Base-by-base conservation (phyloP, 2,888 invertebrate species). In the Boloria selene region DNA sequence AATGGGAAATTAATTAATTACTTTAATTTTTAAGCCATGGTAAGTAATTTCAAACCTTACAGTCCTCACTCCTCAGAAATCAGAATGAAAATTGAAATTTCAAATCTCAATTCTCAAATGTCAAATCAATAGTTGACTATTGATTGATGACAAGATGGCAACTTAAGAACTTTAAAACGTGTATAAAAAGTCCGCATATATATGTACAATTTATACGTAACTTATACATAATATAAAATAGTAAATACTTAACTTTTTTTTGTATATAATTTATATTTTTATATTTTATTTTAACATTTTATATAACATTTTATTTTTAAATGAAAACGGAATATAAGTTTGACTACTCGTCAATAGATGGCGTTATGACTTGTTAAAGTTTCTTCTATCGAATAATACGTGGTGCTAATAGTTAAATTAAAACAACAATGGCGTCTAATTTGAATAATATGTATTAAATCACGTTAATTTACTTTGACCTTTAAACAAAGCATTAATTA, bases 1-100 rank as follows among this genome's bases (percentile, higher is more conserved):
- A 50, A 65, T 51, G 47, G 53, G 17, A 58, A 61, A 61, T 53
- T 1, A 56, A 56, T 17, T 44, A 49, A 54, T 60, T 45, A 53
- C 52, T 17, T n/a, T 42, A 62, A 47, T 54, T 61, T 22, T 22
- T 22, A 22, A 22, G 22, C 1, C 22, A 2, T 22, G 22, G 22
- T 3, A 22, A 22, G n/a, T n/a, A n/a, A 2, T 22, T 22, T 22
- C 22, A 22, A 22, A 1, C 22, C 22, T 22, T 22, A 22, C 3
- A 22, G 22, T n/a, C n/a, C n/a, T n/a, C n/a, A n/a, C n/a, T n/a
- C n/a, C n/a, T n/a, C n/a, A n/a, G n/a, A n/a, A n/a, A n/a, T n/a
- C n/a, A n/a, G n/a, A n/a, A 3, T 22, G 22, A 22, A 22, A 22
- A 22, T 3, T 22, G 22, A 22, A 22, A 22, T 22, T 1, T 22